These are phyloP conservation scores for Gortyna flavago DNA, from an alignment of 2,888 invertebrate genomes.

Conservation along the genomic window DNA sequence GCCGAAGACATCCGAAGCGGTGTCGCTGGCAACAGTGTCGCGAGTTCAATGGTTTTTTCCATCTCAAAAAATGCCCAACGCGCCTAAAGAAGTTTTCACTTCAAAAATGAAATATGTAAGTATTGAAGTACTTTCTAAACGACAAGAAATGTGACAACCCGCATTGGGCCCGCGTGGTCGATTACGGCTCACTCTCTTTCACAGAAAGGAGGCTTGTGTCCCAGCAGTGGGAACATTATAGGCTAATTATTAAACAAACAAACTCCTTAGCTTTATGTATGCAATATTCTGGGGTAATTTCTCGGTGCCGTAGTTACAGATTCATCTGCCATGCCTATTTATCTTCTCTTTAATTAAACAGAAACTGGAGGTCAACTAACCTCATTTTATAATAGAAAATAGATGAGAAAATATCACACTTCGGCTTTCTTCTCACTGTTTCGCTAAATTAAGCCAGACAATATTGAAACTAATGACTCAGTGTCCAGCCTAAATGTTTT, in stretches of 20 bases:
- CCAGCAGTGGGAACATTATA: background rate
- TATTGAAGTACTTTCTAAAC: no score
- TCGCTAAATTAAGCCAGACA: constrained; percentile 40
- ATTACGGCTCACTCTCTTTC: background rate
- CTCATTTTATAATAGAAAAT: constrained; percentile 12
- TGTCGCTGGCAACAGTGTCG: no score
- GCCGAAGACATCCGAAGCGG: no score
- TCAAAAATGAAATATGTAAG: no score
- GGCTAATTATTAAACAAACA: background rate
- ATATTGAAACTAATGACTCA: constrained; percentile 50
- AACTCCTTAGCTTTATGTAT: background rate
- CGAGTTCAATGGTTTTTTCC: no score
- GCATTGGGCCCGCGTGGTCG: background rate
- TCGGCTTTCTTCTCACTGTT: constrained; percentile 19
- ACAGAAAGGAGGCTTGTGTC: background rate
- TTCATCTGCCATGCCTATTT: background rate
- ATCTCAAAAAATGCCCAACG: no score
- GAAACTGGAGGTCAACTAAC: constrained; percentile 5
- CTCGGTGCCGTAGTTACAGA: background rate
- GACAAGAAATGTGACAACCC: background rate
- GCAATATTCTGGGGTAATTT: background rate
- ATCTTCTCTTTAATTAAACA: constrained; percentile 16
- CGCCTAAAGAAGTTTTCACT: no score
- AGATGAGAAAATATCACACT: constrained; percentile 16
- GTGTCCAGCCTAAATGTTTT: constrained; percentile 57